These are phyloP conservation scores for Muscina levida DNA, from an alignment of 2,888 invertebrate species.

Conservation along the genomic window DNA sequence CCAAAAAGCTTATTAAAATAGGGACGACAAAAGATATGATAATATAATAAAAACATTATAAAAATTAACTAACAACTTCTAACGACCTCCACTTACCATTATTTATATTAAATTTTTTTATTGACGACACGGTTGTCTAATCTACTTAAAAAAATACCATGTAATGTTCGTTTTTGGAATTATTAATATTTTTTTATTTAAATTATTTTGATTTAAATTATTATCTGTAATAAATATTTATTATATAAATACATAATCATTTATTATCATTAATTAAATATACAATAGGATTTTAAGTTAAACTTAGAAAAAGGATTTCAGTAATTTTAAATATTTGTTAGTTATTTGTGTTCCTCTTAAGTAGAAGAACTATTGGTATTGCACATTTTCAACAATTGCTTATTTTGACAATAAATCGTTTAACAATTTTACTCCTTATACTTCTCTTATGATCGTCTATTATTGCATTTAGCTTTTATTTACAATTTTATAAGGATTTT, in stretches of 20 bases:
- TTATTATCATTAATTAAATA: too few species aligned
- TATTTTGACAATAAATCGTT: slow-evolving; percentile 52
- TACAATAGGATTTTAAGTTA: slow-evolving; percentile 51
- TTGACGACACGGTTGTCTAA: too few species aligned
- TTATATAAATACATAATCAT: slow-evolving; percentile 54
- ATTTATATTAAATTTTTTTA: too few species aligned
- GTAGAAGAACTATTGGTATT: slow-evolving; percentile 27
- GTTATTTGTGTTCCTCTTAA: background rate
- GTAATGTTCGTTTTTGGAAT: too few species aligned
- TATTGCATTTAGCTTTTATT: slow-evolving; percentile 33
- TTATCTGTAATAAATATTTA: slow-evolving; percentile 28
- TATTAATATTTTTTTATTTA: slow-evolving; percentile 2
- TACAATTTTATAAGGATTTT: slow-evolving; percentile 39
- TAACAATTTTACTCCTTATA: slow-evolving; percentile 53
- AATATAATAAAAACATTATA: too few species aligned
- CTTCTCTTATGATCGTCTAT: slow-evolving; percentile 2
- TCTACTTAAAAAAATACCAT: too few species aligned
- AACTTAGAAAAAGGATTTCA: slow-evolving; percentile 37
- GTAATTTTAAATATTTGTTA: slow-evolving; percentile 15
- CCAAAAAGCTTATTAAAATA: too few species aligned
- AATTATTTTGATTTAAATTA: slow-evolving; percentile 36
- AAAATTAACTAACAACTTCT: too few species aligned
- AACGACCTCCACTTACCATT: too few species aligned
- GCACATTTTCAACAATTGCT: slow-evolving; percentile 64
- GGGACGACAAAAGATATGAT: too few species aligned